Evolutionary conservation across 2,888 invertebrate genomes (phyloP).

Genomic region (Sarcophaga caerulescens): DNA sequence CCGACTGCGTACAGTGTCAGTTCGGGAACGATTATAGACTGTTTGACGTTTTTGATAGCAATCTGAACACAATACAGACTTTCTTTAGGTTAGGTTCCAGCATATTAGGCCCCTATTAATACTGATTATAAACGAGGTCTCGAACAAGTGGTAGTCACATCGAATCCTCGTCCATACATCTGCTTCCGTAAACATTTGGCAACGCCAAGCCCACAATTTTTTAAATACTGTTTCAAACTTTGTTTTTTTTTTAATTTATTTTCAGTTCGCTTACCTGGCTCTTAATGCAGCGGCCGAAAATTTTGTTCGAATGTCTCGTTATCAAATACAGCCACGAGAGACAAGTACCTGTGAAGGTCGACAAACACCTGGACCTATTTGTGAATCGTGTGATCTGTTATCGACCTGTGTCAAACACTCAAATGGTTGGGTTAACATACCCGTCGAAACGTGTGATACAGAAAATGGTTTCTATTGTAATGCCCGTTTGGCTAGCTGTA

Average conservation of each 20-base stretch:
- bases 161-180: no score
- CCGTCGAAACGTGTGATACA: slow-evolving; percentile 79
- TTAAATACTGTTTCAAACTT: neutral
- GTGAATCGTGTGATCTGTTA: slow-evolving; percentile 79
- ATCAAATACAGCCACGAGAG: slow-evolving; percentile 75
- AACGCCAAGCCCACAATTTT: no score
- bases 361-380: slow-evolving; percentile 77
- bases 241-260: neutral
- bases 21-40: no score
- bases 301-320: neutral
- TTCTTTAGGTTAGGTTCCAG: no score
- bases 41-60: no score
- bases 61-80: no score
- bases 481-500: slow-evolving; percentile 75
- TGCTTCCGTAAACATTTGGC: no score
- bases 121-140: no score
- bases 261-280: neutral
- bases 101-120: no score
- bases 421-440: slow-evolving; percentile 79
- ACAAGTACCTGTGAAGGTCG: slow-evolving; percentile 78
- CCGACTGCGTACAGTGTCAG: no score
- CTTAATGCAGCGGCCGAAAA: neutral
- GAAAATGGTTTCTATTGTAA: slow-evolving; percentile 79
- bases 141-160: no score
- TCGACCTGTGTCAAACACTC: slow-evolving; percentile 79